These are phyloP conservation scores for Calliopsis andreniformis DNA, from an alignment of 1,140 invertebrate genomes.

Conservation along the genomic window DNA sequence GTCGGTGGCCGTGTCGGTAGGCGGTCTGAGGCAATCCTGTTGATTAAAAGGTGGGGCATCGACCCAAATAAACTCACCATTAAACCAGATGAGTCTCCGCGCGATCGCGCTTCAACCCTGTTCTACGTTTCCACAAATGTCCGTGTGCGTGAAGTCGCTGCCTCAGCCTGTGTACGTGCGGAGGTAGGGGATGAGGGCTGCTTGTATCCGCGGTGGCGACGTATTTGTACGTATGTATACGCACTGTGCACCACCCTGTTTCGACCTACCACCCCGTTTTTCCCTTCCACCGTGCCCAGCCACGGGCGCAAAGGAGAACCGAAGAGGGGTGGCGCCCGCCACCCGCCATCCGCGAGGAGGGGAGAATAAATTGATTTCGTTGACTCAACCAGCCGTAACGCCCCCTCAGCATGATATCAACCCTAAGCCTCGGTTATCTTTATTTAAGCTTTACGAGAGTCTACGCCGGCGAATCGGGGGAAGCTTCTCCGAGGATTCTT, in stretches of 20 bases:
- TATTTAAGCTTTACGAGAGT: slow-evolving; percentile 81
- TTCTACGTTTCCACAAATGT: slow-evolving; percentile 57
- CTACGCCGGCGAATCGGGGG: slow-evolving; percentile 70
- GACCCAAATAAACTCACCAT: slow-evolving; percentile 72
- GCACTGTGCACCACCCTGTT: slow-evolving; percentile 40
- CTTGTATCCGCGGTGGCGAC: not conserved
- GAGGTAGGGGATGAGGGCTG: not conserved
- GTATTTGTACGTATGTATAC: slow-evolving; percentile 20
- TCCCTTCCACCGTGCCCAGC: slow-evolving; percentile 50
- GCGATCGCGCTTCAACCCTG: slow-evolving; percentile 62
- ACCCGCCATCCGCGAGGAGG: slow-evolving; percentile 51
- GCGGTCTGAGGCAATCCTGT: slow-evolving; percentile 69
- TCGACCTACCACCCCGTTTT: slow-evolving; percentile 57
- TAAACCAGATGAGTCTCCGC: slow-evolving; percentile 72
- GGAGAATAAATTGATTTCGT: slow-evolving; percentile 82
- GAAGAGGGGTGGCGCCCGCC: slow-evolving; percentile 50
- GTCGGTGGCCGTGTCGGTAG: slow-evolving; percentile 65
- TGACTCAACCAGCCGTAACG: slow-evolving; percentile 80
- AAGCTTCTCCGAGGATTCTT: slow-evolving; percentile 52
- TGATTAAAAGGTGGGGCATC: slow-evolving; percentile 74
- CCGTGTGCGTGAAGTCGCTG: slow-evolving; percentile 18
- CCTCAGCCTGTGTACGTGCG: not conserved
- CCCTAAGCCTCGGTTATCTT: slow-evolving; percentile 81
- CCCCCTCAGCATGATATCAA: slow-evolving; percentile 80
- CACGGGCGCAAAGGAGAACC: slow-evolving; percentile 48